Evolutionary conservation across 2,888 invertebrate species (phyloP), one percentile per base, ranked within the genome.

Genomic region (Coleophora deauratella): DNA sequence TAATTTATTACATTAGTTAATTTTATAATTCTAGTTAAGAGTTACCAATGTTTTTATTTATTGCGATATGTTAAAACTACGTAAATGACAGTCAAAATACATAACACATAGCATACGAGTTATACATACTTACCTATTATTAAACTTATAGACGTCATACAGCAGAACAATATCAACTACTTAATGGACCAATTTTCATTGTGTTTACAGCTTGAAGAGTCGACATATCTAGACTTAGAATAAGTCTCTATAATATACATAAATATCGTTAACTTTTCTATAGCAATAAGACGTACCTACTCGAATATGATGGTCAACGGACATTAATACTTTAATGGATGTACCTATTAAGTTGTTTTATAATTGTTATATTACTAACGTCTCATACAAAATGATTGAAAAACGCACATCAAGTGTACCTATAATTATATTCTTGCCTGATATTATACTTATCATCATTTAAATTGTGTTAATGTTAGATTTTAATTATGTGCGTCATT

Each of bases 201-300:
- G 67, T 66, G 66, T 66, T 60, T 43, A 61, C 69, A 66, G 71
- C 68, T 71, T 51, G 50, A 66, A 21, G 6, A n/a, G 6, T 6
- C 21, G 21, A 72, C 81, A 82, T 82, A 82, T 82, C 81, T 79
- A 67, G 65, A 69, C 58, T 58, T 55, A 54, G 55, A 62, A 65
- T 67, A 78, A 80, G 80, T 81, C 80, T 74, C 59, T 62, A n/a
- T n/a, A n/a, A n/a, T n/a, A n/a, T n/a, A n/a, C n/a, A n/a, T n/a
- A n/a, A n/a, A n/a, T n/a, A n/a, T n/a, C n/a, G n/a, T n/a, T n/a
- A n/a, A 21, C 21, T 62, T 67, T 59, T 62, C 59, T 62, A 57
- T 79, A 80, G 78, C 78, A 78, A 79, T 81, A 79, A 74, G 62
- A 49, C 53, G 47, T 43, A n/a, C n/a, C n/a, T n/a, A 44, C 53